Conservation (phyloP, 2,797 vertebrate species). For the Syngnathus rostellatus region DNA sequence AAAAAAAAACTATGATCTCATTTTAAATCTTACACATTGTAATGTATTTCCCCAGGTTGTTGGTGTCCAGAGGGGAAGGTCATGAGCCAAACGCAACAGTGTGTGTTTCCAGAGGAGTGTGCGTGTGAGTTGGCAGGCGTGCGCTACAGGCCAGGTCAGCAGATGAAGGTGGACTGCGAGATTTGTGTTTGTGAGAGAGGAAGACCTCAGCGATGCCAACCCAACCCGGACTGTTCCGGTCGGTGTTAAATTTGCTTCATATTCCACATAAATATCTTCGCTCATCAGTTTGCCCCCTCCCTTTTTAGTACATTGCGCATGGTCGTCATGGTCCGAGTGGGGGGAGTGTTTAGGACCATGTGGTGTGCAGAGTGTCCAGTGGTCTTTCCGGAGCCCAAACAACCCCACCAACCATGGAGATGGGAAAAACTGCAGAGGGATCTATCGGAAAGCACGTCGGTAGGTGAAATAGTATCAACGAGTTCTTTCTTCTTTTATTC, state of each 20-base stretch:
- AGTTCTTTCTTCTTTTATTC: background rate
- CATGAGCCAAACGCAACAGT: constrained; percentile 64
- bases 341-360: constrained; percentile 83
- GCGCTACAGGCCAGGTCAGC: constrained; percentile 67
- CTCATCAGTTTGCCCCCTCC: background rate
- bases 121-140: constrained; percentile 69
- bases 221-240: constrained; percentile 77
- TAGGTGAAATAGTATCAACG: constrained; percentile 23
- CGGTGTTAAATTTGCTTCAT: constrained; percentile 17
- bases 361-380: constrained; percentile 83
- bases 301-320: constrained; percentile 79
- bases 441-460: constrained; percentile 86
- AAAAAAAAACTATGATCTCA: background rate
- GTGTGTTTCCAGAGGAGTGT: constrained; percentile 72
- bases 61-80: constrained; percentile 78
- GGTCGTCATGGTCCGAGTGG: constrained; percentile 88
- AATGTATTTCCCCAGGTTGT: constrained; percentile 66
- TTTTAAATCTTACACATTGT: background rate
- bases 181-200: constrained; percentile 81
- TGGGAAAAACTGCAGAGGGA: constrained; percentile 74
- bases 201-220: constrained; percentile 65
- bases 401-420: constrained; percentile 71
- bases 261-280: background rate
- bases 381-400: constrained; percentile 90
- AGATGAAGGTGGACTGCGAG: constrained; percentile 74